Percentiles rank a stretch among this genome's conserved stretches.
These are phyloP conservation scores for Crenichthys baileyi DNA, from an alignment of 2,797 vertebrate genomes.

Conservation along the genomic window DNA sequence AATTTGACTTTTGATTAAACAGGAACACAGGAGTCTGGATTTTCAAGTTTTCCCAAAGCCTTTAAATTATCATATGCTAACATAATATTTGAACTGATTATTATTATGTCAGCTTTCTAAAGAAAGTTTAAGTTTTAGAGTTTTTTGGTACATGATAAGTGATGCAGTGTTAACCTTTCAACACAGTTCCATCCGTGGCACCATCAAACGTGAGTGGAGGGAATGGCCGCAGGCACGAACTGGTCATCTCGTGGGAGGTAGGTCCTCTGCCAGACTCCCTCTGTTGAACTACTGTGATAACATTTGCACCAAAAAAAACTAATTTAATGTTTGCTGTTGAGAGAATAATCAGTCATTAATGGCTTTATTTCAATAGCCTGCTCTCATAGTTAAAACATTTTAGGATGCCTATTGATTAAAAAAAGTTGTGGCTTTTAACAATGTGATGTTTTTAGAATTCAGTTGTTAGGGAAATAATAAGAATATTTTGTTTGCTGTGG, in stretches of 20 bases:
- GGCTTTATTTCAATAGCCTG: conserved; percentile 2
- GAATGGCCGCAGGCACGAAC: conserved; percentile 92
- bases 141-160: conserved; percentile 9
- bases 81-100: not conserved
- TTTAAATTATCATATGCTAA: not conserved
- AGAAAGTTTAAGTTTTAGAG: conserved; percentile 10
- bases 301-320: conserved; percentile 10
- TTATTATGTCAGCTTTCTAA: not conserved
- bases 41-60: not conserved
- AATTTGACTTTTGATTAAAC: not conserved
- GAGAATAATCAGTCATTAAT: conserved; percentile 16
- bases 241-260: conserved; percentile 99
- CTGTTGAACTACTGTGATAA: conserved; percentile 14
- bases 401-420: not conserved
- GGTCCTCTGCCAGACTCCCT: conserved; percentile 49
- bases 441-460: not conserved
- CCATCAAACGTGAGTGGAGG: conserved; percentile 94
- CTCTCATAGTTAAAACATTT: not conserved
- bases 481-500: no score
- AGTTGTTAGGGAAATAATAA: no score
- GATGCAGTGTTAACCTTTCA: conserved; percentile 44
- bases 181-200: conserved; percentile 92
- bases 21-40: not conserved
- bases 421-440: not conserved
- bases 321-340: conserved; percentile 32